Evolutionary conservation across 2,888 invertebrate species (phyloP), one percentile per base, ranked within the genome.

Genomic region (Drosophila rellima): DNA sequence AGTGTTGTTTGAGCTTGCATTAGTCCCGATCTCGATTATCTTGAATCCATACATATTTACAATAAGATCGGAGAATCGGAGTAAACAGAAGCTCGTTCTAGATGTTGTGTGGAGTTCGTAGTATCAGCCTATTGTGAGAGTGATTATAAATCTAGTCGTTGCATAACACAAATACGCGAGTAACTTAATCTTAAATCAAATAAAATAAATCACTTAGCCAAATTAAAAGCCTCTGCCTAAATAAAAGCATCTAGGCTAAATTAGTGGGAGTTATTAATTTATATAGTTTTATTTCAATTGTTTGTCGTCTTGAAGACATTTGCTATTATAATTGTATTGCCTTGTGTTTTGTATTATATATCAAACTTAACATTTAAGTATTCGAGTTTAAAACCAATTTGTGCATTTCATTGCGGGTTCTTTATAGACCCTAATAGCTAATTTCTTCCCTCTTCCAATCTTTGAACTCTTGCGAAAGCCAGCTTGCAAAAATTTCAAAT

Each of bases 71-170:
- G 5, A 39, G 13, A 13, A 20, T 40, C 40, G 20, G 18, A 17
- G 8, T 20, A 7, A 17, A 15, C n/a, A 37, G 29, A 33, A 44
- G 10, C 18, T 48, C 26, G 26, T 33, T 20, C 31, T 62, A 47
- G 35, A 60, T 55, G 29, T 65, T 61, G 20, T 62, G 52, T 77
- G 48, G 29, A 72, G 59, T 54, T 57, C 39, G 26, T 64, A 67
- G 59, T 55, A 80, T 71, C 78, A 82, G 88, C 88, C 78, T 77
- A 88, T 80, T 88, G 85, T 84, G 88, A 83, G 76, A 78, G 85
- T 85, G 85, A 85, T 85, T 89, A 82, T 70, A 74, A 85, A 87
- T 84, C 85, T 85, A 85, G 85, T 85, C 85, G 84, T 81, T 77
- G 77, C 77, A 74, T 77, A 71, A 67, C 74, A 69, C 52, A 60